Conservation (phyloP, 2,888 invertebrate species). For the Trichacis sp. region DNA sequence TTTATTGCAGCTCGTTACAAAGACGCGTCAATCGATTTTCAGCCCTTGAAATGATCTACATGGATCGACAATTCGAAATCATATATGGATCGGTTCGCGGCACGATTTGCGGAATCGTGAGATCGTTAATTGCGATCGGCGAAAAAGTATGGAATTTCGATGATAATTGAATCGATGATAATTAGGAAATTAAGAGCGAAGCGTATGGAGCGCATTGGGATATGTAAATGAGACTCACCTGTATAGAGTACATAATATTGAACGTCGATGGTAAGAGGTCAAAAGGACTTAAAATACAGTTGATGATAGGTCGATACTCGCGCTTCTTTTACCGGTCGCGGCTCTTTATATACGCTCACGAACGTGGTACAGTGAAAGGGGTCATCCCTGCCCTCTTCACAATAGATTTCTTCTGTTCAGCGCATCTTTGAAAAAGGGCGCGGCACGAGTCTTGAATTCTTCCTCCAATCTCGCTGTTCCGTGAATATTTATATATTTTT, state of each 20-base stretch:
- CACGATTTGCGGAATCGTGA: too few species aligned
- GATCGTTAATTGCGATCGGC: too few species aligned
- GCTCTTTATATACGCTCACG: conserved; percentile 67
- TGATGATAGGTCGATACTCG: conserved; percentile 66
- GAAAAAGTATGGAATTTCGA: too few species aligned
- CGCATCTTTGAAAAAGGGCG: conserved; percentile 53
- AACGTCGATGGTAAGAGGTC: conserved; percentile 51
- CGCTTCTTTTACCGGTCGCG: conserved; percentile 65
- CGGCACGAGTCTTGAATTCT: conserved; percentile 44
- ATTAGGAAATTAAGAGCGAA: too few species aligned
- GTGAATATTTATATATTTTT: conserved; percentile 43
- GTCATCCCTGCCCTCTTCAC: conserved; percentile 69
- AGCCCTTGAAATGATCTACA: too few species aligned
- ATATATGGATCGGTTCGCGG: too few species aligned
- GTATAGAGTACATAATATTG: conserved; percentile 64
- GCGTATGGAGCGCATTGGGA: conserved; percentile 13
- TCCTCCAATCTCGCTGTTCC: conserved; percentile 41
- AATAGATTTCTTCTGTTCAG: conserved; percentile 65
- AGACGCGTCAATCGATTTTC: too few species aligned
- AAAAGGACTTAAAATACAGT: conserved; percentile 62
- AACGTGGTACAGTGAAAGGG: conserved; percentile 68
- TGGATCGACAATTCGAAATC: too few species aligned
- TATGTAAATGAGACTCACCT: conserved; percentile 55
- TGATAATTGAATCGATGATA: too few species aligned
- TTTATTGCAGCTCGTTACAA: too few species aligned